Conservation (phyloP, 2,113 vertebrate species). For the Pollimyrus isidori region DNA sequence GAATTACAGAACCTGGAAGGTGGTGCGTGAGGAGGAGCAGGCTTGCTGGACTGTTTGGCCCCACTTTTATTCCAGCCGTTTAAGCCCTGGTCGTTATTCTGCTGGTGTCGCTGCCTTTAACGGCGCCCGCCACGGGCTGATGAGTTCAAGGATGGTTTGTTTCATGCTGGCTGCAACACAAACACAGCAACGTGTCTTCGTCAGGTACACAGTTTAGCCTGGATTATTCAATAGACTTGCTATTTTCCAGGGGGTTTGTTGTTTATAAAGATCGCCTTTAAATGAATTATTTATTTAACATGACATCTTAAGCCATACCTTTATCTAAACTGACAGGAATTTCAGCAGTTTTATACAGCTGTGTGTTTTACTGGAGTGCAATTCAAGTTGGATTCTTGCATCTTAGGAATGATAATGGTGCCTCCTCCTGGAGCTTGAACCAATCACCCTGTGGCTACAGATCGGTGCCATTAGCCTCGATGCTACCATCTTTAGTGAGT, state of each 20-base stretch:
- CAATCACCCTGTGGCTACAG: background rate
- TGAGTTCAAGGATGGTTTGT: background rate
- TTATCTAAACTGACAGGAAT: background rate
- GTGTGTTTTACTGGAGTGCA: background rate
- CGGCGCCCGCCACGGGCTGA: background rate
- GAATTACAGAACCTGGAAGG: background rate
- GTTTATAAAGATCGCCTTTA: background rate
- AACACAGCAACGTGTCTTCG: background rate
- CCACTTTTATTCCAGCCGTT: background rate
- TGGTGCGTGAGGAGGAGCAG: background rate
- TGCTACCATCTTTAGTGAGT: background rate
- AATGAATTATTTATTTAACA: background rate
- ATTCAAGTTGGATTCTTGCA: background rate
- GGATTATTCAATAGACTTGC: background rate
- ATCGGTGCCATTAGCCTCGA: background rate
- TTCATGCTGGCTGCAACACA: background rate
- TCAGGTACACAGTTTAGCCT: background rate
- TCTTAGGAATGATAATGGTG: background rate
- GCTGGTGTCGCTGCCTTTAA: background rate
- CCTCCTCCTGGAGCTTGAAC: background rate
- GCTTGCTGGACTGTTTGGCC: background rate
- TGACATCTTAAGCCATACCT: background rate
- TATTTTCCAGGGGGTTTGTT: background rate
- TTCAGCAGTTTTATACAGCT: background rate
- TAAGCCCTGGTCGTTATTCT: background rate